Conservation (phyloP, 1,140 invertebrate genomes). For the Anagrus nilaparvatae region DNA sequence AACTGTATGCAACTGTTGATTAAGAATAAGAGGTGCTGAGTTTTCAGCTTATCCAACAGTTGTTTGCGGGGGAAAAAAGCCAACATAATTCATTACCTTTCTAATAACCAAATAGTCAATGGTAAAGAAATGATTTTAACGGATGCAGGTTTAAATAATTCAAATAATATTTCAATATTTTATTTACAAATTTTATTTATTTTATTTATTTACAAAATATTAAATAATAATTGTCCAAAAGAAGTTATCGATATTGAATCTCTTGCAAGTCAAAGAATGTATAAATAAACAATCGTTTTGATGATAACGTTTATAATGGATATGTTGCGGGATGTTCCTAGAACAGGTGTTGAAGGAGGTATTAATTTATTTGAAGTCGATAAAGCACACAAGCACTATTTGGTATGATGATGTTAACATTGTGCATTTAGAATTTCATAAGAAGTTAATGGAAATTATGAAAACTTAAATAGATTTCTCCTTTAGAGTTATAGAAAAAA, state of each 20-base stretch:
- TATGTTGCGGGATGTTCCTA: conserved; percentile 92
- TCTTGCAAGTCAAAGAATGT: no score
- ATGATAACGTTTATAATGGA: no score
- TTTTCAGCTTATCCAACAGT: conserved; percentile 93
- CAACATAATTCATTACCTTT: conserved; percentile 93
- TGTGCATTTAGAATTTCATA: conserved; percentile 46
- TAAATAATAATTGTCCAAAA: no score
- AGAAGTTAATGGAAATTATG: conserved; percentile 39
- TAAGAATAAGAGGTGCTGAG: conserved; percentile 78
- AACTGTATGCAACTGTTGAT: conserved; percentile 82
- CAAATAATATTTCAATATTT: no score
- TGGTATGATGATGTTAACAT: conserved; percentile 55
- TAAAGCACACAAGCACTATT: conserved; percentile 40
- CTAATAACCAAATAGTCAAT: conserved; percentile 75
- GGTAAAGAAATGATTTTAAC: conserved; percentile 79
- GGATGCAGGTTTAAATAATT: conserved; percentile 95
- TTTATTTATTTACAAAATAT: no score
- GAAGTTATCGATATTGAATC: no score
- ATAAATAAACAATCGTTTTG: no score
- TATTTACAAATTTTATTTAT: no score
- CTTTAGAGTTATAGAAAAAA: no score
- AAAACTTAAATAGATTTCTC: conserved; percentile 41
- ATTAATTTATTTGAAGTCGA: conserved; percentile 67
- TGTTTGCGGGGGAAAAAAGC: conserved; percentile 77
- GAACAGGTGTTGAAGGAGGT: conserved; percentile 58